These are phyloP conservation scores for Rhopilema esculentum DNA, from an alignment of 30 jellyfish, hydroid and myxozoan genomes.

Conservation along the genomic window DNA sequence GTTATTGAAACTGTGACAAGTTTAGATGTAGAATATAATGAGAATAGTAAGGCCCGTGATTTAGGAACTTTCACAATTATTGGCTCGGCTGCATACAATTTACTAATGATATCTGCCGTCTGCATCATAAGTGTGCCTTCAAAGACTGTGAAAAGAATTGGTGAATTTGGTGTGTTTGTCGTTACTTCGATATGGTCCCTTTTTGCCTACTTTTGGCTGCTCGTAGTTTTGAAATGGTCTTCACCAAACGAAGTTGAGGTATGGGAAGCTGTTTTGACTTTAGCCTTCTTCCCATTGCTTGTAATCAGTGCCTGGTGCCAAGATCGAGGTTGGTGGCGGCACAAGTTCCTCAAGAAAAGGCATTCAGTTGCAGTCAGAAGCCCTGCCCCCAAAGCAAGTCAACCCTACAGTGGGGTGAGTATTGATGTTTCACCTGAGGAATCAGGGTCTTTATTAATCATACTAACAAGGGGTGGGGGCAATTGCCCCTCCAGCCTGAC, in stretches of 20 bases:
- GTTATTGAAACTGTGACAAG: slow-evolving; percentile 86
- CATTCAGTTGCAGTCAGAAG: slow-evolving; percentile 51
- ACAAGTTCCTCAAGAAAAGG: slow-evolving; percentile 28
- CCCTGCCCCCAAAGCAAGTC: slow-evolving; percentile 46
- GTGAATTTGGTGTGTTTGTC: slow-evolving; percentile 88
- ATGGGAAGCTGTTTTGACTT: slow-evolving; percentile 91
- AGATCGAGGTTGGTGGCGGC: slow-evolving; percentile 92
- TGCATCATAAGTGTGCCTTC: slow-evolving; percentile 85
- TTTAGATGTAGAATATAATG: slow-evolving; percentile 27
- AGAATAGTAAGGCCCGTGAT: slow-evolving; percentile 9
- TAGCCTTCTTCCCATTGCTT: slow-evolving; percentile 79
- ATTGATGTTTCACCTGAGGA: not conserved
- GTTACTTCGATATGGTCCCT: slow-evolving; percentile 85
- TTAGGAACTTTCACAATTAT: slow-evolving; percentile 86
- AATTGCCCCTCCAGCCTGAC: no score
- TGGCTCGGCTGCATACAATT: slow-evolving; percentile 92
- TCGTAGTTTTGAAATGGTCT: slow-evolving; percentile 87
- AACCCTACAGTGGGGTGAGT: slow-evolving; percentile 59
- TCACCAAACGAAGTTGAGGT: slow-evolving; percentile 86
- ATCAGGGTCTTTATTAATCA: no score
- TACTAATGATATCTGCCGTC: slow-evolving; percentile 82
- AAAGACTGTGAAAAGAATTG: slow-evolving; percentile 60
- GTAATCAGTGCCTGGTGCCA: slow-evolving; percentile 91
- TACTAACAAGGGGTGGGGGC: no score
- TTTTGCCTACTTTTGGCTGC: slow-evolving; percentile 92